Base-by-base conservation (phyloP, 2,888 invertebrate species). In the Lacanobia oleracea region DNA sequence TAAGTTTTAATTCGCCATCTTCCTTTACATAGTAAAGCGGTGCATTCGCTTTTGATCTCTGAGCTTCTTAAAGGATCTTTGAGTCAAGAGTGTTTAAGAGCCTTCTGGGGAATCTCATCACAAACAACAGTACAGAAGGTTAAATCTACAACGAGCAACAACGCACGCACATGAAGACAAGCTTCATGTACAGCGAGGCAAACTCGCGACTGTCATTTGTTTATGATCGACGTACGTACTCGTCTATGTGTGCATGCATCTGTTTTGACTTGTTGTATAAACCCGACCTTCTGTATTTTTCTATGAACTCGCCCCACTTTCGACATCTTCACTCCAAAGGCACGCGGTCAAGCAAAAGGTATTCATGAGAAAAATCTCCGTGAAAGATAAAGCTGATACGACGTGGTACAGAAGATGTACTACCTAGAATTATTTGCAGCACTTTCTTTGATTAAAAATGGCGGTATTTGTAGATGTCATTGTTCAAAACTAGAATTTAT, bases 381-480 rank as follows among this genome's bases (percentile, higher is more conserved):
- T 68, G 62, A 68, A 56, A 77, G 43, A 74, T 76, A 71, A 79
- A 80, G 14, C 53, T 37, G 64, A 50, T 60, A 43, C 67, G 71
- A 60, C 66, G 27, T 70, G 59, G 37, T 53, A 54, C 56, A 33
- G 33, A 54, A 72, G 53, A 72, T 75, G 45, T 71, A 76, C 33
- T 50, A 80, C 60, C 23, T 43, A 71, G 59, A 57, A 62, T 68
- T 59, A 74, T 72, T 83, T 77, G 62, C 9, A 66, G 71, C 79
- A 84, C 82, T 84, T 65, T 66, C 61, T 72, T 77, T 75, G 83
- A 84, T 82, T 84, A 74, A 69, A 79, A 57, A 60, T 45, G 27
- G 65, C 33, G 23, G 65, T 68, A 72, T 76, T 69, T 68, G 57
- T 64, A 10, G 77, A 66, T 72, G 77, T 66, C 73, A 57, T 63